Percentiles rank a stretch among this genome's conserved stretches.
Evolutionary conservation across 2,888 invertebrate species (phyloP).

Genomic region (Thumatha senex): DNA sequence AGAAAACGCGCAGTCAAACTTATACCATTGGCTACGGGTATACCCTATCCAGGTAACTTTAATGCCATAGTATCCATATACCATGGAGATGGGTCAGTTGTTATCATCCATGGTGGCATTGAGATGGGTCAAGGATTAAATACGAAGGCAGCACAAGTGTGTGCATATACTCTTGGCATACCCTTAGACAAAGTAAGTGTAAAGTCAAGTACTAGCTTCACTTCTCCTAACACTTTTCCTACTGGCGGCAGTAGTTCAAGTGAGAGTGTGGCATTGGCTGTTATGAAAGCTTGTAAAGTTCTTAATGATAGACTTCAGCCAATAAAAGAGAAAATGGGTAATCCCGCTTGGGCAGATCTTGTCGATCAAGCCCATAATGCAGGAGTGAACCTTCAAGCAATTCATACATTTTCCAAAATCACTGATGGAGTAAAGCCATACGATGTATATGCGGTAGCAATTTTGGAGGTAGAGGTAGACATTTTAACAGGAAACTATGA

Average conservation of each 20-base stretch:
- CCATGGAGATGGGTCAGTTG: slow-evolving; percentile 87
- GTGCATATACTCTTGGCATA: slow-evolving; percentile 87
- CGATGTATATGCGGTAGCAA: slow-evolving; percentile 85
- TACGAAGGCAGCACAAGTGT: slow-evolving; percentile 90
- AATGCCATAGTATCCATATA: slow-evolving; percentile 86
- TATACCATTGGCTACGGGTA: slow-evolving; percentile 86
- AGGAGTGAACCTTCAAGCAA: slow-evolving; percentile 84
- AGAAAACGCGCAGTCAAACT: slow-evolving; percentile 87
- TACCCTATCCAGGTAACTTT: slow-evolving; percentile 79
- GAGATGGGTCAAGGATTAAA: slow-evolving; percentile 93
- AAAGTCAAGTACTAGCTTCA: slow-evolving; percentile 84
- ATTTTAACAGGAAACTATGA: slow-evolving; percentile 90
- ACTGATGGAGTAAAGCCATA: slow-evolving; percentile 83
- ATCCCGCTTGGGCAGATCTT: slow-evolving; percentile 83
- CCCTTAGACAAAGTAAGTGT: slow-evolving; percentile 85
- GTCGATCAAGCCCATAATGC: slow-evolving; percentile 76
- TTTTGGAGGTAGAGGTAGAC: slow-evolving; percentile 90
- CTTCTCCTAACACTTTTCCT: slow-evolving; percentile 83
- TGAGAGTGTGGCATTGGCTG: slow-evolving; percentile 84
- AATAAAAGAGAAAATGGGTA: slow-evolving; percentile 74
- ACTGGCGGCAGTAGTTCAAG: slow-evolving; percentile 88
- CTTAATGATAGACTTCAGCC: slow-evolving; percentile 84
- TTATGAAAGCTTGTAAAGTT: slow-evolving; percentile 86
- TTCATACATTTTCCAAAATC: slow-evolving; percentile 75
- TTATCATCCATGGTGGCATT: slow-evolving; percentile 86